A percentile compares a stretch with the other conserved stretches of the same genome.
Evolutionary conservation across 2,888 invertebrate species (phyloP).

Genomic region (Ernsta delagoae): DNA sequence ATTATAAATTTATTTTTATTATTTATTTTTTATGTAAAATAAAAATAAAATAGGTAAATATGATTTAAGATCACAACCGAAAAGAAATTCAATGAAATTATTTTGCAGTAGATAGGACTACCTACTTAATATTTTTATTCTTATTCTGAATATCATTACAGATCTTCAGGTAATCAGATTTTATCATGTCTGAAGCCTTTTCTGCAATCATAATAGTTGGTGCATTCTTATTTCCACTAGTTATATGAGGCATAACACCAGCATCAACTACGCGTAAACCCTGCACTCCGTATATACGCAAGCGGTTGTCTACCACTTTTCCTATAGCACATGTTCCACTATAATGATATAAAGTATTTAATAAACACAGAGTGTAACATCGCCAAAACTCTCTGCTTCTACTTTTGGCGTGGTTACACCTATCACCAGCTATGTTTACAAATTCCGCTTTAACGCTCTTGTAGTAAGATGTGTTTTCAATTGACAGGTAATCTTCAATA

Average conservation of each 20-base stretch:
- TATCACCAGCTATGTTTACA: constrained; percentile 45
- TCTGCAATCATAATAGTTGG: constrained; percentile 59
- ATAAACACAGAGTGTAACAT: constrained; percentile 86
- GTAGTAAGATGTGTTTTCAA: constrained; percentile 69
- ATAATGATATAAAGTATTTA: constrained; percentile 74
- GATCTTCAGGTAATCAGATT: neutral
- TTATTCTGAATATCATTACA: too few relatives aligned
- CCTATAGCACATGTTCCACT: constrained; percentile 89
- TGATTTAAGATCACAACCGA: too few relatives aligned
- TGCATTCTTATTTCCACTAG: constrained; percentile 84
- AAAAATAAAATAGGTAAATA: too few relatives aligned
- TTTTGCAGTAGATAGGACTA: too few relatives aligned
- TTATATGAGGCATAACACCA: constrained; percentile 73
- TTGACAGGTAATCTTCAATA: constrained; percentile 53
- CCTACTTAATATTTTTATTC: too few relatives aligned
- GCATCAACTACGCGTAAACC: constrained; percentile 55
- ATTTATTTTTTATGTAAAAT: too few relatives aligned
- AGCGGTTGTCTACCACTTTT: constrained; percentile 86
- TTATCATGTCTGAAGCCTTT: constrained; percentile 45
- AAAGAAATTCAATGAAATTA: too few relatives aligned
- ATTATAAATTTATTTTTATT: too few relatives aligned
- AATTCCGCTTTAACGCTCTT: constrained; percentile 54
- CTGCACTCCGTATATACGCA: constrained; percentile 86
- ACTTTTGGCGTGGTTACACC: constrained; percentile 37
- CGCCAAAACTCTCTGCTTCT: constrained; percentile 87